Evolutionary conservation across 2,113 vertebrate genomes (phyloP).

Genomic region (Scytalopus superciliaris): DNA sequence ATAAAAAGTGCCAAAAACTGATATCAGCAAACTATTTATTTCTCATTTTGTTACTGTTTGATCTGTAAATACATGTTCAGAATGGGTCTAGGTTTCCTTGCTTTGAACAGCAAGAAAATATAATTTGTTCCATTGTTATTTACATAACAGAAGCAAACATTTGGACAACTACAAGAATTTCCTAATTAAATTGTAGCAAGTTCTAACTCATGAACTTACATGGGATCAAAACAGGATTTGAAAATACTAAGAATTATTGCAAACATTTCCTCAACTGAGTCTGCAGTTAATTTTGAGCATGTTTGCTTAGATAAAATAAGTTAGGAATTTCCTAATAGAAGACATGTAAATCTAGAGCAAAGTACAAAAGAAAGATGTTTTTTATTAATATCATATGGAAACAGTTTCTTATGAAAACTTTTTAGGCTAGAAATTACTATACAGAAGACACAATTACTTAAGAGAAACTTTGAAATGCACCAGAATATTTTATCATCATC

Average conservation of each 20-base stretch:
- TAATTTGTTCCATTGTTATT: background rate
- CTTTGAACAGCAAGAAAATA: background rate
- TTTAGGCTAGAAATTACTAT: background rate
- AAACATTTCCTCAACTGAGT: background rate
- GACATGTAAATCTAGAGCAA: background rate
- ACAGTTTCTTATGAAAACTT: background rate
- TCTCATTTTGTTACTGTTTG: background rate
- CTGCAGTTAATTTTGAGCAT: background rate
- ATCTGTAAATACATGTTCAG: background rate
- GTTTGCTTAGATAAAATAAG: background rate
- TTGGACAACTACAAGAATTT: background rate
- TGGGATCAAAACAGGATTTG: background rate
- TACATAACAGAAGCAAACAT: background rate
- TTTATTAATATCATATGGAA: background rate
- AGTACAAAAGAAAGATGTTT: background rate
- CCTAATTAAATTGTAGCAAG: background rate
- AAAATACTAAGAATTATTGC: background rate
- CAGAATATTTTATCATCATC: background rate
- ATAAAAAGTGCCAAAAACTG: background rate
- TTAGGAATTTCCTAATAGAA: background rate
- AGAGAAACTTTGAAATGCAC: background rate
- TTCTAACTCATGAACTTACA: background rate
- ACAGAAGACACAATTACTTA: background rate
- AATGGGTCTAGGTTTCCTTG: background rate
- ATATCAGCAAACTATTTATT: background rate